Evolutionary conservation across 2,797 vertebrate genomes (phyloP).

Genomic region (Merluccius polli): DNA sequence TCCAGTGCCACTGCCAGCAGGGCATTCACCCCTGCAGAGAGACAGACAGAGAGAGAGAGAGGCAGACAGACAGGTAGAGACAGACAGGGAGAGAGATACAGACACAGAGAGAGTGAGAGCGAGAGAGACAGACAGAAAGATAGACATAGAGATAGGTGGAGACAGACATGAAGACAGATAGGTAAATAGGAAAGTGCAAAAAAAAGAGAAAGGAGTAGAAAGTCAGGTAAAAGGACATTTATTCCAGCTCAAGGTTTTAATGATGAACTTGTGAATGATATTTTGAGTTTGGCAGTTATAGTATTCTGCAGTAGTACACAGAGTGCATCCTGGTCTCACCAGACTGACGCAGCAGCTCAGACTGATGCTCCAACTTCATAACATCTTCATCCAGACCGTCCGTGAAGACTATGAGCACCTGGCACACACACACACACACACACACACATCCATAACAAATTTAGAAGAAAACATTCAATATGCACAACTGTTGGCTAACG

Average conservation of each 20-base stretch:
- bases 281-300: neutral
- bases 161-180: neutral
- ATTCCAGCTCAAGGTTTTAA: neutral
- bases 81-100: neutral
- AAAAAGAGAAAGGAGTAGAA: neutral
- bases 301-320: neutral
- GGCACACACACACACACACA: neutral
- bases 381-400: slow-evolving; percentile 79
- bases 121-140: neutral
- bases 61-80: too few relatives aligned
- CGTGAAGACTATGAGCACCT: slow-evolving; percentile 86
- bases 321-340: slow-evolving; percentile 49
- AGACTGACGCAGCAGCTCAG: slow-evolving; percentile 59
- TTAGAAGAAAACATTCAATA: neutral
- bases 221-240: neutral
- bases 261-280: neutral
- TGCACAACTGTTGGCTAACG: neutral
- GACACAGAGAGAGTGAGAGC: neutral
- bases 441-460: neutral
- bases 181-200: neutral
- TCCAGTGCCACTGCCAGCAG: slow-evolving; percentile 81
- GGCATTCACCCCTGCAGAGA: slow-evolving; percentile 72
- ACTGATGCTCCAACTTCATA: slow-evolving; percentile 63
- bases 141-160: neutral
- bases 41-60: slow-evolving; percentile 4